Evolutionary conservation across 1,140 invertebrate genomes (phyloP).

Genomic region (Drosophila melanogaster): DNA sequence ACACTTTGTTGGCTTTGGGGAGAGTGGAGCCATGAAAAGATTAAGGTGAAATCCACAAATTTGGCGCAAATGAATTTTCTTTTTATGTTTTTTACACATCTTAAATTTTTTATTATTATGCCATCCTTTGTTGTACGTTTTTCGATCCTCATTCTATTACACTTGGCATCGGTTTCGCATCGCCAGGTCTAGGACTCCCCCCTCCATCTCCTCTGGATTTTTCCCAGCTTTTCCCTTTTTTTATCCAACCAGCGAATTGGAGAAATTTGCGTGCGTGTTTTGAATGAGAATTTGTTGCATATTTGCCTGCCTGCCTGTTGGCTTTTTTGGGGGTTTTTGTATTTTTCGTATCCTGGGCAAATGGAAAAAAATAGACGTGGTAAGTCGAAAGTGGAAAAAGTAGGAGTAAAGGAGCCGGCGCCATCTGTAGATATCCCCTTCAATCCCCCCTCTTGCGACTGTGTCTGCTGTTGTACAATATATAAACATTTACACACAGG

Average conservation of each 20-base stretch:
- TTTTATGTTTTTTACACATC: constrained; percentile 84
- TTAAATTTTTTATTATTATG: constrained; percentile 84
- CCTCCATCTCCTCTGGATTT: background rate
- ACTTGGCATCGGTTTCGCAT: constrained; percentile 59
- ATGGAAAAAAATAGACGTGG: constrained; percentile 82
- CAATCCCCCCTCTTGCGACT: constrained; percentile 14
- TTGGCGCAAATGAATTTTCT: constrained; percentile 83
- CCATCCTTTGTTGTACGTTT: constrained; percentile 81
- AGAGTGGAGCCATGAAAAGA: constrained; percentile 48
- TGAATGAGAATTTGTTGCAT: constrained; percentile 83
- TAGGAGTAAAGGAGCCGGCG: constrained; percentile 26
- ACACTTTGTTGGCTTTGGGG: constrained; percentile 64
- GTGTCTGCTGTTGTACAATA: constrained; percentile 62
- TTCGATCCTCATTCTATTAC: constrained; percentile 82
- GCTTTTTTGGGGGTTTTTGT: constrained; percentile 28
- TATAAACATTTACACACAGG: constrained; percentile 54
- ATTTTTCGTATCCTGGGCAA: constrained; percentile 58
- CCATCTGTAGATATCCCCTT: constrained; percentile 25
- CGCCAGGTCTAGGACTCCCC: background rate
- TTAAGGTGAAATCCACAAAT: constrained; percentile 83
- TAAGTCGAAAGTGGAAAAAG: constrained; percentile 53
- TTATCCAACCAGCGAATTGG: constrained; percentile 64
- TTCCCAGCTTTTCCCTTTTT: background rate
- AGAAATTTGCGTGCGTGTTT: constrained; percentile 83
- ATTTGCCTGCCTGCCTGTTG: constrained; percentile 60